These are phyloP conservation scores for Sinelater perroti DNA, from an alignment of 2,888 invertebrate species.

Conservation along the genomic window DNA sequence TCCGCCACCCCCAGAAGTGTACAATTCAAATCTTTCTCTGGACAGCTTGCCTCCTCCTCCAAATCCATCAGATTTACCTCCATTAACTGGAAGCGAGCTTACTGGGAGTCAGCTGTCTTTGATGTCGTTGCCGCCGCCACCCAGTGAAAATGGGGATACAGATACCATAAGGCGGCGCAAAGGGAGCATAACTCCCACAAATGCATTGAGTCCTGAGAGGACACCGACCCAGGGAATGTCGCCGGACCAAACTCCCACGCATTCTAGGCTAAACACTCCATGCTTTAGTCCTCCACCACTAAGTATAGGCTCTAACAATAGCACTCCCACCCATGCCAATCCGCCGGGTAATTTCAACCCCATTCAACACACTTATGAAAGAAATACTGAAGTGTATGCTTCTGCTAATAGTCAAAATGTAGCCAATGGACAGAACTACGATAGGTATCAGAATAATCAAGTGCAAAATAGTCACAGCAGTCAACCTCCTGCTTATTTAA, in stretches of 20 bases:
- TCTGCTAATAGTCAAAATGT: slow-evolving; percentile 34
- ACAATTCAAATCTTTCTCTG: slow-evolving; percentile 78
- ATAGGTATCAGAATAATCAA: slow-evolving; percentile 45
- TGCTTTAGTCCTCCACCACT: slow-evolving; percentile 56
- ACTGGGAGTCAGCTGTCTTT: slow-evolving; percentile 76
- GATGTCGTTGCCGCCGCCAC: slow-evolving; percentile 77
- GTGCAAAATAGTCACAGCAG: slow-evolving; percentile 45
- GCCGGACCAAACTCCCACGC: slow-evolving; percentile 60
- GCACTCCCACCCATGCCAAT: slow-evolving; percentile 56
- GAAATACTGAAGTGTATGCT: slow-evolving; percentile 6
- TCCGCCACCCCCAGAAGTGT: slow-evolving; percentile 78
- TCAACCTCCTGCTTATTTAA: slow-evolving; percentile 60
- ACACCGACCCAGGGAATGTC: slow-evolving; percentile 56
- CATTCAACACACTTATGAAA: slow-evolving; percentile 42
- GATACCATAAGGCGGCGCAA: slow-evolving; percentile 62
- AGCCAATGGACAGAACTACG: slow-evolving; percentile 48
- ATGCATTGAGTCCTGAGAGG: slow-evolving; percentile 57
- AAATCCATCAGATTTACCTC: slow-evolving; percentile 67
- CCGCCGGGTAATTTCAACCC: slow-evolving; percentile 54
- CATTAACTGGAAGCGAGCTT: slow-evolving; percentile 65
- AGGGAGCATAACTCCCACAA: slow-evolving; percentile 60
- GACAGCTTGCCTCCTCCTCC: slow-evolving; percentile 85
- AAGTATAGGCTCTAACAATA: slow-evolving; percentile 55
- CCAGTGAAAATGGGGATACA: slow-evolving; percentile 57
- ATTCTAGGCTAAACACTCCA: slow-evolving; percentile 57